phyloP scores from a whole-genome alignment of 2,113 vertebrate species.

The Zeus faber region DNA sequence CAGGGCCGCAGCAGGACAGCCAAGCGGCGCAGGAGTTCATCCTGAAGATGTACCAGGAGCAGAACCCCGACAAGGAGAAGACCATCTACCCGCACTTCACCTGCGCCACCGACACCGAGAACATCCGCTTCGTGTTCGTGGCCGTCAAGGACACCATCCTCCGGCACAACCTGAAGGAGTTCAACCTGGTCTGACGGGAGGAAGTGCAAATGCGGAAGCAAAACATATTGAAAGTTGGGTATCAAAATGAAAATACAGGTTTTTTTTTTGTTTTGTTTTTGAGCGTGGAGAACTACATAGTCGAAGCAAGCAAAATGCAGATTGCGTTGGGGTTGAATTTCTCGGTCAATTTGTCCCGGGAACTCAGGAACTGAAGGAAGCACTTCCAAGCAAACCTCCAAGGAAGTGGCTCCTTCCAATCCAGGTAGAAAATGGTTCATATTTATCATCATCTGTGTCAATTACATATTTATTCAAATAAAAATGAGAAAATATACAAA shows the following conservation, averaged over 20 bases:
- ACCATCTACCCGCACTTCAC: constrained; percentile 85
- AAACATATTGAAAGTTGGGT: too few species aligned
- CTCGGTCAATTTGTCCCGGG: too few species aligned
- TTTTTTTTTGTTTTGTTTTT: too few species aligned
- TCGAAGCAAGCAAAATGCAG: too few species aligned
- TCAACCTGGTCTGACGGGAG: constrained; percentile 78
- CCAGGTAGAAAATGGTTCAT: too few species aligned
- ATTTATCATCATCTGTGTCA: constrained; percentile 14
- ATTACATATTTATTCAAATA: neutral
- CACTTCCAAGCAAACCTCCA: too few species aligned
- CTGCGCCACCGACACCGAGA: constrained; percentile 88
- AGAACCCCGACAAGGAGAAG: constrained; percentile 86
- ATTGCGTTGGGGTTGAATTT: too few species aligned
- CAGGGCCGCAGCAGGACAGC: constrained; percentile 82
- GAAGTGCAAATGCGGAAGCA: too few species aligned
- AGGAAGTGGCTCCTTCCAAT: too few species aligned
- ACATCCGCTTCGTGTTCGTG: constrained; percentile 84
- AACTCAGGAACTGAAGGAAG: too few species aligned
- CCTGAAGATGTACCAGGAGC: constrained; percentile 85
- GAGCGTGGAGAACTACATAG: too few species aligned
- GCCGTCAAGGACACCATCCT: constrained; percentile 90
- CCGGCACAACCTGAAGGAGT: constrained; percentile 83
- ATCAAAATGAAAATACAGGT: too few species aligned
- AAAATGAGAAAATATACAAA: neutral
- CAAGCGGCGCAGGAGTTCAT: constrained; percentile 83